Conservation (phyloP, 2,888 invertebrate genomes). For the Agrochola litura region DNA sequence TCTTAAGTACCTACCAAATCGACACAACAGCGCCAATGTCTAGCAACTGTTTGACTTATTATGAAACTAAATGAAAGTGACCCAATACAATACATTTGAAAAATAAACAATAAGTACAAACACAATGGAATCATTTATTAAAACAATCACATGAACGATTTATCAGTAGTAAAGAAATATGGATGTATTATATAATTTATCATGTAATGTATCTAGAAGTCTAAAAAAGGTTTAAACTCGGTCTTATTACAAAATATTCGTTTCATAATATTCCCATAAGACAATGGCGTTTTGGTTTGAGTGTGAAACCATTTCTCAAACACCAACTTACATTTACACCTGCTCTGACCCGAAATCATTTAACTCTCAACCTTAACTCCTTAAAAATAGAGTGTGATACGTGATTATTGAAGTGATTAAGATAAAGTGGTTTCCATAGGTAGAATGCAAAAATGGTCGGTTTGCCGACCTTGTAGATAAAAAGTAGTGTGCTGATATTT, state of each 20-base stretch:
- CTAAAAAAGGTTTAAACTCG: constrained; percentile 31
- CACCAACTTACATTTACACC: constrained; percentile 34
- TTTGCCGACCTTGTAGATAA: constrained; percentile 61
- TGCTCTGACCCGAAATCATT: neutral
- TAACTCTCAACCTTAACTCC: constrained; percentile 13
- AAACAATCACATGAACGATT: neutral
- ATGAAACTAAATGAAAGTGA: constrained; percentile 28
- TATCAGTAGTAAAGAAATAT: neutral
- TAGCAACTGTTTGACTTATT: constrained; percentile 3
- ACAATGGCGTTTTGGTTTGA: constrained; percentile 57
- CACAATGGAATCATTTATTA: constrained; percentile 3
- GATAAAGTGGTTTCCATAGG: constrained; percentile 40
- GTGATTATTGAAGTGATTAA: neutral
- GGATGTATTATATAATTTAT: constrained; percentile 50
- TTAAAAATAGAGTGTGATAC: neutral
- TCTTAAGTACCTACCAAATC: too few relatives aligned
- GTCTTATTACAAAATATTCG: constrained; percentile 58
- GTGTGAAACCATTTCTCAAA: constrained; percentile 62
- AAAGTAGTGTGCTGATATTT: constrained; percentile 62
- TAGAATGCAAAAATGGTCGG: constrained; percentile 53
- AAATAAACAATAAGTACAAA: constrained; percentile 10
- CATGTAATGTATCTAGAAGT: constrained; percentile 26
- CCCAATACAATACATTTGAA: neutral
- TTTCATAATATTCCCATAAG: constrained; percentile 65
- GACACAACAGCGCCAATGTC: neutral